phyloP scores from a whole-genome alignment of 2,888 invertebrate species.

The Cryptocephalus moraei region DNA sequence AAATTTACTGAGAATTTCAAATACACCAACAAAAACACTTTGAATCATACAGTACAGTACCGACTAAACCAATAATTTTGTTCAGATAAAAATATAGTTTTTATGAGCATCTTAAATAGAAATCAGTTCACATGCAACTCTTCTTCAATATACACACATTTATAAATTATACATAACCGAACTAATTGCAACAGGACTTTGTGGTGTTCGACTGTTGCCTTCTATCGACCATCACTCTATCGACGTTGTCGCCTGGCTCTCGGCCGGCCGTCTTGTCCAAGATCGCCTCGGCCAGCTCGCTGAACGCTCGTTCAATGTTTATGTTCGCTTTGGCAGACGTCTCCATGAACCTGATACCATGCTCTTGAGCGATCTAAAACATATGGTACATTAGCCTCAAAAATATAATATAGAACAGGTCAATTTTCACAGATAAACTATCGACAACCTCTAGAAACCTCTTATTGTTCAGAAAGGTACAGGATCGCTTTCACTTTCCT shows the following conservation, averaged over 20 bases:
- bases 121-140: constrained; percentile 19
- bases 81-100: too few species aligned
- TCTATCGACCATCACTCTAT: constrained; percentile 63
- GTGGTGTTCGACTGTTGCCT: constrained; percentile 56
- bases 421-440: too few species aligned
- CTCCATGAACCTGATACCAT: constrained; percentile 94
- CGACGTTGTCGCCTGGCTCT: constrained; percentile 67
- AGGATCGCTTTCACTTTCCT: too few species aligned
- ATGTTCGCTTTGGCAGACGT: constrained; percentile 96
- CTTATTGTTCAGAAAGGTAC: too few species aligned
- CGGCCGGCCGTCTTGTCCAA: constrained; percentile 72
- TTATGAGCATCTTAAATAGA: constrained; percentile 7
- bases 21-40: too few species aligned
- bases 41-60: too few species aligned
- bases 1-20: too few species aligned
- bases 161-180: not conserved
- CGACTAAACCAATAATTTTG: too few species aligned
- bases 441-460: too few species aligned
- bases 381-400: not conserved
- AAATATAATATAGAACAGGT: too few species aligned
- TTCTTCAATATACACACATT: not conserved
- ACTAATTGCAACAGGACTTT: constrained; percentile 44
- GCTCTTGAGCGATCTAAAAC: constrained; percentile 83
- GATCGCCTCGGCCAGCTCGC: constrained; percentile 86
- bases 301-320: constrained; percentile 94